These are phyloP conservation scores for Oreochromis grahami DNA, from an alignment of 2,797 vertebrate species.

Conservation along the genomic window DNA sequence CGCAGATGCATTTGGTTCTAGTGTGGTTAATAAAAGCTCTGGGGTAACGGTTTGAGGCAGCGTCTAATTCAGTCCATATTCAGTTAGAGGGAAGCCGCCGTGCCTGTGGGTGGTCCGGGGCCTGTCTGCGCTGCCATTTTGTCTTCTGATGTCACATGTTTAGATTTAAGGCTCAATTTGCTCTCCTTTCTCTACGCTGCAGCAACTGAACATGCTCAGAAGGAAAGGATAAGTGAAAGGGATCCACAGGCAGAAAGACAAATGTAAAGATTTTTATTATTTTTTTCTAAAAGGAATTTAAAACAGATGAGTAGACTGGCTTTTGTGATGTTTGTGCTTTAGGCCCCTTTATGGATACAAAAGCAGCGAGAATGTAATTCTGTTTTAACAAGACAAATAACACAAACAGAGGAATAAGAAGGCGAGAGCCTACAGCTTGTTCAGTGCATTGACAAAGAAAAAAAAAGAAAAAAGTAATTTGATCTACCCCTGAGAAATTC, in stretches of 20 bases:
- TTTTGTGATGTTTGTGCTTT: constrained; percentile 23
- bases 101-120: constrained; percentile 51
- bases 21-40: constrained; percentile 47
- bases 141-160: constrained; percentile 68
- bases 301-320: constrained; percentile 25
- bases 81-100: constrained; percentile 47
- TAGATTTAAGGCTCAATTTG: constrained; percentile 66
- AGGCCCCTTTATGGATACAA: neutral
- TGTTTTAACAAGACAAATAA: constrained; percentile 36
- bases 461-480: constrained; percentile 49
- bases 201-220: constrained; percentile 24
- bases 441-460: constrained; percentile 9
- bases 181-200: constrained; percentile 26
- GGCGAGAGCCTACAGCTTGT: constrained; percentile 26
- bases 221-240: constrained; percentile 37
- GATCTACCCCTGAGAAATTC: constrained; percentile 55
- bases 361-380: constrained; percentile 14
- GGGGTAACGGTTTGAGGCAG: constrained; percentile 27
- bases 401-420: constrained; percentile 17
- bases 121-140: constrained; percentile 54
- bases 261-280: neutral
- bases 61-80: constrained; percentile 62
- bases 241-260: constrained; percentile 6
- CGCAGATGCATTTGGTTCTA: constrained; percentile 39
- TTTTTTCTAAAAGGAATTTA: neutral